Evolutionary conservation across 2,113 vertebrate species (phyloP), one percentile per base, ranked within the genome.

Genomic region (Ptyas mucosa): DNA sequence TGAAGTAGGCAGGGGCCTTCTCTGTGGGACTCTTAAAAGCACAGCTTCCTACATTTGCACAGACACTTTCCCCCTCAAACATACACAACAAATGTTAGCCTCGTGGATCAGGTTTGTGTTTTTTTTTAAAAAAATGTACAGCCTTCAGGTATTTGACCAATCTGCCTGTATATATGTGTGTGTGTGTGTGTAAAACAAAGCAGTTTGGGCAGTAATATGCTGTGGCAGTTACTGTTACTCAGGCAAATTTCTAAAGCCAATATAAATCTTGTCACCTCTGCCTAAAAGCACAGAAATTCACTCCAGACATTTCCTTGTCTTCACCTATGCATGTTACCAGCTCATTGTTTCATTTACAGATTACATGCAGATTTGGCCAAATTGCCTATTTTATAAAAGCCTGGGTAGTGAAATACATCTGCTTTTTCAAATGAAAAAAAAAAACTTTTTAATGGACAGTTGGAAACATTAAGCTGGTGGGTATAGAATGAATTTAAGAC

Each of bases 1-100:
- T 52, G 43, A 54, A 87, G 89, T 0, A 0, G 51, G n/a, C 0
- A 0, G 86, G 89, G 12, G 85, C 93, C 88, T 93, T 93, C 95
- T 94, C 90, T 88, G 51, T 0, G 0, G 92, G 49, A 0, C 92
- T 95, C 87, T 46, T 0, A 0, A 95, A 98, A 98, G 97, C 98
- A 98, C 97, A 96, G 34, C 3, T 57, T 85, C 64, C 46, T 58
- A 69, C n/a, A 49, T 93, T 93, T 93, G 92, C 92, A 93, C 92
- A 93, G 55, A 90, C 89, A 93, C 89, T 53, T 90, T 90, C 24
- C 88, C 5, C 75, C 90, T 46, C 87, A 49, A 26, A 49, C 46
- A 51, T 11, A 58, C 49, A 86, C 29, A 46, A 23, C 61, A 81
- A 51, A 92, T 39, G 21, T 51, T 53, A 86, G 23, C 92, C 69